Evolutionary conservation across 2,888 invertebrate genomes (phyloP).

Genomic region (Cyrtodaria siliqua): DNA sequence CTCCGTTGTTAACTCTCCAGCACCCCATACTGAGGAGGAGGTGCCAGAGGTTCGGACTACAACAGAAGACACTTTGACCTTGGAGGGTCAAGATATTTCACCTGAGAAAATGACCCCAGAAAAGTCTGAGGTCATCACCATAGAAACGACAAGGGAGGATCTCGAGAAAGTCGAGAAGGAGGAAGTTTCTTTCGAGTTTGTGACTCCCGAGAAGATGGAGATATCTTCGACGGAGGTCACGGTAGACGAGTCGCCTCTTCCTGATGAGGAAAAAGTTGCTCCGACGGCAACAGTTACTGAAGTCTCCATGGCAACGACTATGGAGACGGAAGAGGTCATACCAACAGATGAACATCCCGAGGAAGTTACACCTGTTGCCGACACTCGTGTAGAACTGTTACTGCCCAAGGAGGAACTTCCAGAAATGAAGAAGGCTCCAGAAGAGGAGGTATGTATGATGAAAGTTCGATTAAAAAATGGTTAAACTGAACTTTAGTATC

Average conservation of each 20-base stretch:
- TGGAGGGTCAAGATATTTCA: constrained; percentile 79
- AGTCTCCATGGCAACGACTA: constrained; percentile 65
- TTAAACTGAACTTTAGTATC: too few species aligned
- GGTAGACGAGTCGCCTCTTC: constrained; percentile 72
- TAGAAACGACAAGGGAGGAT: constrained; percentile 76
- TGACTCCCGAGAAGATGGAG: constrained; percentile 70
- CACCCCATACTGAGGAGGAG: constrained; percentile 68
- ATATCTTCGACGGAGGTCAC: constrained; percentile 70
- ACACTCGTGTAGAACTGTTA: constrained; percentile 65
- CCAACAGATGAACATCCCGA: constrained; percentile 56
- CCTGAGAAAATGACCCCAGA: constrained; percentile 74
- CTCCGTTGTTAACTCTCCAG: constrained; percentile 20
- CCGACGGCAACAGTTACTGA: constrained; percentile 72
- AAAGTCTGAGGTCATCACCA: constrained; percentile 70
- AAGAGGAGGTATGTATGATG: constrained; percentile 59
- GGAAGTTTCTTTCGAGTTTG: constrained; percentile 79
- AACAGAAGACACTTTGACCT: constrained; percentile 56
- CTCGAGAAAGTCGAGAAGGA: constrained; percentile 74
- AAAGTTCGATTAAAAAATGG: too few species aligned
- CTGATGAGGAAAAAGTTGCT: constrained; percentile 75
- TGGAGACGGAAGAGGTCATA: constrained; percentile 70
- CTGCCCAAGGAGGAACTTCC: constrained; percentile 72
- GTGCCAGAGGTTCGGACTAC: constrained; percentile 53
- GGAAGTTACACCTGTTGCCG: constrained; percentile 57
- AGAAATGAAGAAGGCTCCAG: constrained; percentile 64